These are phyloP conservation scores for Notolepis coatsorum DNA, from an alignment of 2,797 vertebrate genomes.

Conservation along the genomic window DNA sequence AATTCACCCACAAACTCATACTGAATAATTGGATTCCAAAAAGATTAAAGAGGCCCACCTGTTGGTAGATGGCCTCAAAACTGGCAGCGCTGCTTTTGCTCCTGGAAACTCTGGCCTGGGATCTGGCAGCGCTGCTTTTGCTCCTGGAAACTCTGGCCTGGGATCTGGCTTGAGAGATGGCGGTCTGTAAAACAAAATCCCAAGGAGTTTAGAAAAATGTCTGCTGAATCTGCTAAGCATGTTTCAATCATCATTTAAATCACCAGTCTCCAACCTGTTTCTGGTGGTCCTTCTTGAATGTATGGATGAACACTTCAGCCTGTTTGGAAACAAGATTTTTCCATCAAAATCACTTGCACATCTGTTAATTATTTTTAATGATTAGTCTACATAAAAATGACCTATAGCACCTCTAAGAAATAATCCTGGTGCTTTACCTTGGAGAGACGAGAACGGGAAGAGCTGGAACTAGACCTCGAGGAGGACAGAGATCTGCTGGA, in stretches of 20 bases:
- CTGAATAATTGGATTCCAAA: background rate
- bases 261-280: constrained; percentile 64
- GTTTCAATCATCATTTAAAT: background rate
- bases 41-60: constrained; percentile 53
- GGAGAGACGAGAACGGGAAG: constrained; percentile 41
- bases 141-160: constrained; percentile 5
- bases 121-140: constrained; percentile 73
- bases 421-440: constrained; percentile 39
- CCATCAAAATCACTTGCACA: background rate
- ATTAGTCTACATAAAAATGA: background rate
- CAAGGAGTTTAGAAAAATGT: background rate
- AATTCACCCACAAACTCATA: background rate
- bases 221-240: background rate
- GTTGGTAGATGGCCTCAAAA: constrained; percentile 76
- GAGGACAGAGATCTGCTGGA: constrained; percentile 30
- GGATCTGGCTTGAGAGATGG: constrained; percentile 56
- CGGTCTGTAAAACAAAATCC: constrained; percentile 58
- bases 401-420: background rate
- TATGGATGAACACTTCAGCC: constrained; percentile 41
- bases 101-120: constrained; percentile 10
- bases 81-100: constrained; percentile 73
- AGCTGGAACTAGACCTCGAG: constrained; percentile 37
- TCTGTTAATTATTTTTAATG: background rate
- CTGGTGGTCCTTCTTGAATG: constrained; percentile 66
- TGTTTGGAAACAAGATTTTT: constrained; percentile 29